Evolutionary conservation across 92 coral and sea anemone genomes (phyloP).

Genomic region (Pocillopora meandrina): DNA sequence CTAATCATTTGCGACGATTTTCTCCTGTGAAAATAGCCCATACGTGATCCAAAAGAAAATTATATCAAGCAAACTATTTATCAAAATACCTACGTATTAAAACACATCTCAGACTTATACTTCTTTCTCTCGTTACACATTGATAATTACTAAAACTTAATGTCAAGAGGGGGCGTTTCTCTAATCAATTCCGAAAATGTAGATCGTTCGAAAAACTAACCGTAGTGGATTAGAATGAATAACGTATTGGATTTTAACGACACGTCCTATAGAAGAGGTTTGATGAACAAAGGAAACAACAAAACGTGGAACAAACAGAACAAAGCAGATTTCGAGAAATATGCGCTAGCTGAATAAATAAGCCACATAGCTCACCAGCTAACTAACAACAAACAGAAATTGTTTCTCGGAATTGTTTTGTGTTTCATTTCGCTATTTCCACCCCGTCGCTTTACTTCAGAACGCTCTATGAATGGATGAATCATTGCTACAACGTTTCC

Average conservation of each 20-base stretch:
- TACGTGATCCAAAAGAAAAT: background rate
- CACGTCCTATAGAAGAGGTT: background rate
- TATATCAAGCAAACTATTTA: background rate
- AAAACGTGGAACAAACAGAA: no score
- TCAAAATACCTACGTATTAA: conserved; percentile 9
- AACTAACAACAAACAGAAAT: no score
- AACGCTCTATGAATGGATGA: no score
- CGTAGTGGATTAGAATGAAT: background rate
- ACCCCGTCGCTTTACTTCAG: no score
- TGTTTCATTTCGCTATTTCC: no score
- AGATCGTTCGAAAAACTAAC: background rate
- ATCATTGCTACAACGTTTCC: no score
- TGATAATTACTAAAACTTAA: background rate
- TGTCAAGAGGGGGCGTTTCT: background rate
- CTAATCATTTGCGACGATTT: background rate
- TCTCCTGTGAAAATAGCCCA: background rate
- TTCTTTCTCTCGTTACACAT: background rate
- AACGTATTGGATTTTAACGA: background rate
- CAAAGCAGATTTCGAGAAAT: no score
- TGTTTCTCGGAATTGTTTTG: no score
- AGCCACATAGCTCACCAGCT: no score
- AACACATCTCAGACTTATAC: background rate
- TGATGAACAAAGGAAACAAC: no score
- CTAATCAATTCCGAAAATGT: background rate
- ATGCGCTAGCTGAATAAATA: no score